These are phyloP conservation scores for Macaria liturata DNA, from an alignment of 2,888 invertebrate species.

Conservation along the genomic window DNA sequence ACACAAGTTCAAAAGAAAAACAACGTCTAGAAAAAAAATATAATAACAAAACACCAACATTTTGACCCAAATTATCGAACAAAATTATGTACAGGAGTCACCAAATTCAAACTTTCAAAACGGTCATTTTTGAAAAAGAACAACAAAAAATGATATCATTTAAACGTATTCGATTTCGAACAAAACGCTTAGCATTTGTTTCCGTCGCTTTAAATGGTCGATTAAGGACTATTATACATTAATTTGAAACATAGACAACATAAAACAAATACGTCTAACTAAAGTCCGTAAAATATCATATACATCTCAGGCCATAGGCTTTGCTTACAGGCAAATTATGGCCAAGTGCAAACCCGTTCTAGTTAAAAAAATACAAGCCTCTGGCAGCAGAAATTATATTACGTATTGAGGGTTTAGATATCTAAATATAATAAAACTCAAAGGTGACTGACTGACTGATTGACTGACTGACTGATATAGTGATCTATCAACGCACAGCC, in stretches of 20 bases:
- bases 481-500: too few relatives aligned
- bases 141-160: constrained; percentile 20
- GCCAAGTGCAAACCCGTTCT: too few relatives aligned
- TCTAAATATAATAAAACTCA: too few relatives aligned
- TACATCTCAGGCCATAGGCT: too few relatives aligned
- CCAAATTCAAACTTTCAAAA: constrained; percentile 29
- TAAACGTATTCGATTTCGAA: constrained; percentile 74
- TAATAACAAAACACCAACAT: constrained; percentile 25
- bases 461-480: too few relatives aligned
- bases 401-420: too few relatives aligned
- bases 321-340: too few relatives aligned
- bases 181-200: constrained; percentile 53
- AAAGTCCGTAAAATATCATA: too few relatives aligned
- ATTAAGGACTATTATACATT: constrained; percentile 55
- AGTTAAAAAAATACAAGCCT: too few relatives aligned
- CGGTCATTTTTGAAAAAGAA: constrained; percentile 49
- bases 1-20: constrained; percentile 27
- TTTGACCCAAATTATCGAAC: constrained; percentile 30
- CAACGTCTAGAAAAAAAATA: constrained; percentile 20
- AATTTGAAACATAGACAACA: constrained; percentile 43
- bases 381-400: too few relatives aligned
- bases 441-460: too few relatives aligned
- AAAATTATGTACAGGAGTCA: constrained; percentile 28
- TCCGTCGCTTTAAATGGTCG: constrained; percentile 67
- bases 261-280: too few relatives aligned